These are phyloP conservation scores for Toxotes lorentzi DNA, from an alignment of 2,797 vertebrate species.

Conservation along the genomic window DNA sequence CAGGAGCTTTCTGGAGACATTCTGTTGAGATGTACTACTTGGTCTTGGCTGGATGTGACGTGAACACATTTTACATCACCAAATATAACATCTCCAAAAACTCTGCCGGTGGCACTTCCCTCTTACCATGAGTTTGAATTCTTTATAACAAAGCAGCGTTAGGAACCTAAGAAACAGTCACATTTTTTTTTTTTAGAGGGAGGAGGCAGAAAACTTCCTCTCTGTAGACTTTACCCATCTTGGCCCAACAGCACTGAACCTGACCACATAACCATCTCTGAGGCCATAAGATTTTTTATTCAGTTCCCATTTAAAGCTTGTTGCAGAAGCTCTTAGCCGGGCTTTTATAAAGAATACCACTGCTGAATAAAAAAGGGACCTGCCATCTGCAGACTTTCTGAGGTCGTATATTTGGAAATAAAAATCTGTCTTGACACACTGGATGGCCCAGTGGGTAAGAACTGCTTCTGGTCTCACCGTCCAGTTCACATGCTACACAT, in stretches of 20 bases:
- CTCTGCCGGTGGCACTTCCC: slow-evolving; percentile 67
- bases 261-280: slow-evolving; percentile 1
- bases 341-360: slow-evolving; percentile 43
- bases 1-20: slow-evolving; percentile 68
- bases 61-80: slow-evolving; percentile 76
- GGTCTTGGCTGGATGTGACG: slow-evolving; percentile 68
- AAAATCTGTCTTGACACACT: slow-evolving; percentile 34
- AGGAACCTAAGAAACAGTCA: slow-evolving; percentile 20
- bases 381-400: slow-evolving; percentile 26
- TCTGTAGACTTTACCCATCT: slow-evolving; percentile 8
- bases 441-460: neutral
- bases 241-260: slow-evolving; percentile 24
- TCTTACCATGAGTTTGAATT: slow-evolving; percentile 50
- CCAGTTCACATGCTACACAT: neutral
- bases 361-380: slow-evolving; percentile 38
- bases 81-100: slow-evolving; percentile 72
- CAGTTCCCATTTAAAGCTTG: slow-evolving; percentile 49
- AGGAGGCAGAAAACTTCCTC: slow-evolving; percentile 34
- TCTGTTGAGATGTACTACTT: slow-evolving; percentile 72
- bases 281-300: slow-evolving; percentile 22
- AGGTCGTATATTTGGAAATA: slow-evolving; percentile 44
- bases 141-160: slow-evolving; percentile 55
- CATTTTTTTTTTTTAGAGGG: slow-evolving; percentile 15
- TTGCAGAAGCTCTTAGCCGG: slow-evolving; percentile 39
- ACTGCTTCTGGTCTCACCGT: neutral